phyloP scores from a whole-genome alignment of 1,140 invertebrate genomes.

The Diabrotica virgifera region DNA sequence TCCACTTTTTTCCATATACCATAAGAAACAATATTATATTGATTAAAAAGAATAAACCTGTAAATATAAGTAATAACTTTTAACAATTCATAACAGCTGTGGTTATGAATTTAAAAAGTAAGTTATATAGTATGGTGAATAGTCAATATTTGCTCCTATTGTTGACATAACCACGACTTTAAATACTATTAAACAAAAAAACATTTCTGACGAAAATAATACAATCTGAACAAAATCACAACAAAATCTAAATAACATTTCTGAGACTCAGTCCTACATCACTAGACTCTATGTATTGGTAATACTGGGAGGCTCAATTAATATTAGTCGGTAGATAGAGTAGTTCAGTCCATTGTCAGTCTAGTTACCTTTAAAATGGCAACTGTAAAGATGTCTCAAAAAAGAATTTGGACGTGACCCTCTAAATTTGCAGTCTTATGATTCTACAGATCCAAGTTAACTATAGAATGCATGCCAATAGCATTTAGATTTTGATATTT shows the following conservation, averaged over 20 bases:
- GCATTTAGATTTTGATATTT: not conserved
- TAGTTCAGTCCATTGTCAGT: conserved; percentile 2
- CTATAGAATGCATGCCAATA: not conserved
- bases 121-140: too few species aligned
- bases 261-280: not conserved
- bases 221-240: not conserved
- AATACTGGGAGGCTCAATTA: conserved; percentile 2
- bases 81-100: too few species aligned
- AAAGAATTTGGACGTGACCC: not conserved
- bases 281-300: not conserved
- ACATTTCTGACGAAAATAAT: not conserved
- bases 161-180: too few species aligned
- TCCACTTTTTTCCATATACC: too few species aligned
- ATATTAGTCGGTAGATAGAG: not conserved
- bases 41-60: too few species aligned
- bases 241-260: not conserved
- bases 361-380: conserved; percentile 2
- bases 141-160: too few species aligned
- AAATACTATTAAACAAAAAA: too few species aligned
- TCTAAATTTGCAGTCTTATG: conserved; percentile 1
- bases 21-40: too few species aligned
- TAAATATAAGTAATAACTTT: too few species aligned
- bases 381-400: not conserved
- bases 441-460: conserved; percentile 1
- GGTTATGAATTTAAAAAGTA: too few species aligned